Evolutionary conservation across 1,140 invertebrate species (phyloP), one percentile per base, ranked within the genome.

Genomic region (Anoplophora glabripennis): DNA sequence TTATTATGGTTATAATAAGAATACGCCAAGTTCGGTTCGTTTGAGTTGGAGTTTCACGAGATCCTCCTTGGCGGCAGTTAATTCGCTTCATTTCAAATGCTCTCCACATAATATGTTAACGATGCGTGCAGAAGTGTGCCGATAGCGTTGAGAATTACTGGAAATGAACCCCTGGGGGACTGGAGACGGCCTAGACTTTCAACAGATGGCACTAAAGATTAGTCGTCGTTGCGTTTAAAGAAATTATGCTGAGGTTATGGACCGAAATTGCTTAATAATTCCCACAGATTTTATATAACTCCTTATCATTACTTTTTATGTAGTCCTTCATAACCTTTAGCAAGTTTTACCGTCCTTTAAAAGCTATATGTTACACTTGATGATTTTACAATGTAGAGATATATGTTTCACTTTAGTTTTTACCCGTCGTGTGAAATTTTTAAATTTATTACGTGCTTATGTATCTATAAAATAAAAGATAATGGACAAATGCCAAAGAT

Each of bases 81-180:
- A 57, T 64, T 58, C 45, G 38, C 33, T 58, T 64, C 63, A 64
- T 64, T 64, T 46, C 37, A 51, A 54, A 64, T 64, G 63, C 63
- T 54, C 59, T 61, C 58, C 63, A 64, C 63, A 61, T 64, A 64
- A 64, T 64, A 64, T 58, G 63, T 61, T 64, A 64, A 64, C 59
- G 63, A 64, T 64, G 63, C 63, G 59, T 64, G 59, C 46, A 59
- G 47, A 61, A 61, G 54, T 61, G 54, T 47, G 54, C 40, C 40
- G 45, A 54, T 46, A 53, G 53, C 51, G 42, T 36, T 18, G 35
- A 44, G 15, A 38, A 49, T 45, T 45, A 54, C 51, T 53, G 57
- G 42, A 28, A 53, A 53, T 53, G 57, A 37, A 52, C 52, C 51
- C 45, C 14, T 46, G 40, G 45, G 46, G 40, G 18, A 28, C 21